Conservation (phyloP, 2,113 vertebrate species). For the Micronycteris hirsuta region DNA sequence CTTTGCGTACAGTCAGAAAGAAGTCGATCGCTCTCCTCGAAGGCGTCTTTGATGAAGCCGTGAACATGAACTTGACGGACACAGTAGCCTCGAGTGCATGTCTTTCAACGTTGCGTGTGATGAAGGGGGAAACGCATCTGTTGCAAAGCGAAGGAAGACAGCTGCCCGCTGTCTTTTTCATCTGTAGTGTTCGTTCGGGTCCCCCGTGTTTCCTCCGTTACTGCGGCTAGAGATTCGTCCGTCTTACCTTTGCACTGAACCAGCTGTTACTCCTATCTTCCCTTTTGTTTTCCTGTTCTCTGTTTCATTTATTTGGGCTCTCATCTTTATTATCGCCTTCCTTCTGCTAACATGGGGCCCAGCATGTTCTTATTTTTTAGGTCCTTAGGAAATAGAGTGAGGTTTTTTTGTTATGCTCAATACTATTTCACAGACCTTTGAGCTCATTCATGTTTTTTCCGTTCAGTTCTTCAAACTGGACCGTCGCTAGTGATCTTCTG, state of each 20-base stretch:
- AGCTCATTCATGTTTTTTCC: not conserved
- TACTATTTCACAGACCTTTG: not conserved
- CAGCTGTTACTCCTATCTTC: not conserved
- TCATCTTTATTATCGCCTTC: not conserved
- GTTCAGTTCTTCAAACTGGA: not conserved
- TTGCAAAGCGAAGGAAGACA: too few species aligned
- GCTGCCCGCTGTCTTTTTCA: not conserved
- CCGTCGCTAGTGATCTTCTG: not conserved
- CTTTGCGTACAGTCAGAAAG: not conserved
- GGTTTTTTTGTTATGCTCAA: not conserved
- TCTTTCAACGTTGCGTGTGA: not conserved
- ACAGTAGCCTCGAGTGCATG: not conserved
- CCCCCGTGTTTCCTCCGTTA: not conserved
- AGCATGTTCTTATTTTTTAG: not conserved
- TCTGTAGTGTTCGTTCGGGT: not conserved
- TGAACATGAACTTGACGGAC: not conserved
- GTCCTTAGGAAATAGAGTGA: not conserved
- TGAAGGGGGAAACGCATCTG: not conserved
- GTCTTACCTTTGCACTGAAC: not conserved
- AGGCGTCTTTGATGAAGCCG: not conserved
- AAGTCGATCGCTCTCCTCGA: not conserved
- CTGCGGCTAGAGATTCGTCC: not conserved
- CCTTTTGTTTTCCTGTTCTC: not conserved
- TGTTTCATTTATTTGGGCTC: not conserved
- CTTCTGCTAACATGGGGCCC: not conserved